Evolutionary conservation across 2,888 invertebrate species (phyloP).

Genomic region (Frankliniella intonsa): DNA sequence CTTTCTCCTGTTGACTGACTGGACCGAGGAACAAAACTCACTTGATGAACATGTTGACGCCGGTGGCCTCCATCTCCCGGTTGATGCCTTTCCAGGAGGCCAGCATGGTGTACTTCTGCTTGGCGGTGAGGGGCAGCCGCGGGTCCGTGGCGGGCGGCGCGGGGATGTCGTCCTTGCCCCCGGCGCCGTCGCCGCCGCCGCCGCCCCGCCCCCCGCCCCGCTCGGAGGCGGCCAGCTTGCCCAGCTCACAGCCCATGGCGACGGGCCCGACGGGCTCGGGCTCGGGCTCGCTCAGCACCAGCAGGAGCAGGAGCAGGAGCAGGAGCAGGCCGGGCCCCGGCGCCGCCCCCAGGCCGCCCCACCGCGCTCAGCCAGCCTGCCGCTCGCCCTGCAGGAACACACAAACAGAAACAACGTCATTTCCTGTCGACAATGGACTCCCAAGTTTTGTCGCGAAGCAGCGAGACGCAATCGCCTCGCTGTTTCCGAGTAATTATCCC

Average conservation of each 20-base stretch:
- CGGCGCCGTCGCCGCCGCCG: conserved; percentile 45
- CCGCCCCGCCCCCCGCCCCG: conserved; percentile 45
- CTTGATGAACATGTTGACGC: conserved; percentile 88
- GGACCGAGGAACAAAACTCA: conserved; percentile 52
- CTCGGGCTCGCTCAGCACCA: conserved; percentile 28
- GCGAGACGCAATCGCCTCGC: no score
- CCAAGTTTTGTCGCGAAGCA: no score
- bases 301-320: conserved; percentile 32
- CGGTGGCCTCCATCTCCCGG: conserved; percentile 82
- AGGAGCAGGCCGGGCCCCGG: conserved; percentile 31
- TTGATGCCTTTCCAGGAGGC: conserved; percentile 90
- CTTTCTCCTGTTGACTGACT: not conserved
- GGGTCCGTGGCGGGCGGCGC: conserved; percentile 70
- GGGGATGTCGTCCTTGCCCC: conserved; percentile 55
- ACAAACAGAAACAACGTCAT: not conserved
- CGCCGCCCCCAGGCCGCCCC: not conserved
- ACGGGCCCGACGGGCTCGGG: conserved; percentile 29
- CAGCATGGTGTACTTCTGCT: conserved; percentile 81
- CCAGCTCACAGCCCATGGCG: conserved; percentile 73
- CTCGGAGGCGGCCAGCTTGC: conserved; percentile 61
- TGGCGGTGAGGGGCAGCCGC: conserved; percentile 73
- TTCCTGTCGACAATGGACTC: no score
- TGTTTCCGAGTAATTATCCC: not conserved
- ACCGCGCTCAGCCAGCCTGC: not conserved
- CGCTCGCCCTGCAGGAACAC: not conserved